Evolutionary conservation across 2,113 vertebrate species (phyloP).

Genomic region (Aplodontia rufa): DNA sequence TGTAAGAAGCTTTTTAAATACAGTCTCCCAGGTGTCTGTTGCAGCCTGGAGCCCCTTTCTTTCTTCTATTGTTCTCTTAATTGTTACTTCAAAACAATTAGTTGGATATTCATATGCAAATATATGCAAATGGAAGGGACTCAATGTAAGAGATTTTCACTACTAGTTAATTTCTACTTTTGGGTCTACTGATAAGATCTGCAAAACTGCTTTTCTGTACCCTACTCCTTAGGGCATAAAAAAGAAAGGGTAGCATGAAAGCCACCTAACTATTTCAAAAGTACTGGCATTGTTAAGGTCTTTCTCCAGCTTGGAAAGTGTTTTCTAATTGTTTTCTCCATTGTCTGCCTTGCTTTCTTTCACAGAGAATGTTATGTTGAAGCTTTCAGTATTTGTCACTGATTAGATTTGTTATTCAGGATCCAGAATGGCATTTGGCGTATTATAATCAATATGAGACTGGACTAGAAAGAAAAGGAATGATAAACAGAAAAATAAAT

Average conservation of each 20-base stretch:
- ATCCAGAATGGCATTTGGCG: constrained; percentile 52
- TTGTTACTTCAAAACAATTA: constrained; percentile 91
- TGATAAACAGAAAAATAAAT: constrained; percentile 71
- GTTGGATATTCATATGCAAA: constrained; percentile 88
- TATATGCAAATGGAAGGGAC: constrained; percentile 84
- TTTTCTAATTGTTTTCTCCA: constrained; percentile 63
- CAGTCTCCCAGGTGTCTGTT: constrained; percentile 87
- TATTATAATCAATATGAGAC: constrained; percentile 64
- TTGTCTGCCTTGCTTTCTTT: constrained; percentile 18
- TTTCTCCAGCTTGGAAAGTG: constrained; percentile 72
- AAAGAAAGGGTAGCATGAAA: constrained; percentile 78
- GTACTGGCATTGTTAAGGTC: constrained; percentile 76
- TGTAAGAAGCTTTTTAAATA: constrained; percentile 86
- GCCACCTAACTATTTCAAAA: constrained; percentile 75
- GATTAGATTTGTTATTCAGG: constrained; percentile 47
- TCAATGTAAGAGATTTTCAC: constrained; percentile 82
- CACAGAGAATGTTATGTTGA: constrained; percentile 32
- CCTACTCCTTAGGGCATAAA: constrained; percentile 79
- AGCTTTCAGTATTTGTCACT: constrained; percentile 63
- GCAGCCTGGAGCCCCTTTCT: constrained; percentile 85
- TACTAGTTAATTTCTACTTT: constrained; percentile 87
- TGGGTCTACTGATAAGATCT: constrained; percentile 84
- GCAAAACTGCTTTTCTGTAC: constrained; percentile 81
- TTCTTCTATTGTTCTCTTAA: constrained; percentile 89
- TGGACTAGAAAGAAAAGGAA: constrained; percentile 35